Evolutionary conservation across 2,797 vertebrate genomes (phyloP).

Genomic region (Pristis pectinata): DNA sequence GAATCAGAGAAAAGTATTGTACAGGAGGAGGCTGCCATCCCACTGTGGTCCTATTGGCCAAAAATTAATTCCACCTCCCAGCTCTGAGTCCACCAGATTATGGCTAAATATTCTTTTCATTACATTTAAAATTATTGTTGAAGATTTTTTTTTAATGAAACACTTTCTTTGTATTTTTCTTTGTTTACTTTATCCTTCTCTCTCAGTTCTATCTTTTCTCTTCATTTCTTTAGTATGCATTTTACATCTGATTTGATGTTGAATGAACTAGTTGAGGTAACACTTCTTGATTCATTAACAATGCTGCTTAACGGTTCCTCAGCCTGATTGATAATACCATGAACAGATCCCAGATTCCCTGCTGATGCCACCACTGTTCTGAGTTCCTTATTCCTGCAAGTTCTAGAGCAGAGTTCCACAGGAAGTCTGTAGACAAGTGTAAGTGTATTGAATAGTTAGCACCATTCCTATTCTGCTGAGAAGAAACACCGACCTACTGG

Average conservation of each 20-base stretch:
- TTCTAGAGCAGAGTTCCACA: not conserved
- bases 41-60: too few species aligned
- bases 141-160: not conserved
- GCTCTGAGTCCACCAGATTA: too few species aligned
- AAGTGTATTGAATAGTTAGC: not conserved
- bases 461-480: not conserved
- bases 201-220: not conserved
- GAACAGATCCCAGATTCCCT: not conserved
- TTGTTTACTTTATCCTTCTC: not conserved
- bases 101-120: too few species aligned
- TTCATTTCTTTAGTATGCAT: not conserved
- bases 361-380: not conserved
- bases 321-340: not conserved
- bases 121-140: not conserved
- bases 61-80: too few species aligned
- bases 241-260: not conserved
- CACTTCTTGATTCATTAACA: not conserved
- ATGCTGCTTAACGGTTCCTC: not conserved
- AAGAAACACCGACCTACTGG: not conserved
- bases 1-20: too few species aligned
- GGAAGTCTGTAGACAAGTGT: not conserved
- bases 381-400: not conserved
- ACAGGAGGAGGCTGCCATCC: too few species aligned
- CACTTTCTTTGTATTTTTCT: not conserved
- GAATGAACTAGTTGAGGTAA: not conserved